phyloP scores from a whole-genome alignment of 2,113 vertebrate species.

The Chlorodrepanis virens region DNA sequence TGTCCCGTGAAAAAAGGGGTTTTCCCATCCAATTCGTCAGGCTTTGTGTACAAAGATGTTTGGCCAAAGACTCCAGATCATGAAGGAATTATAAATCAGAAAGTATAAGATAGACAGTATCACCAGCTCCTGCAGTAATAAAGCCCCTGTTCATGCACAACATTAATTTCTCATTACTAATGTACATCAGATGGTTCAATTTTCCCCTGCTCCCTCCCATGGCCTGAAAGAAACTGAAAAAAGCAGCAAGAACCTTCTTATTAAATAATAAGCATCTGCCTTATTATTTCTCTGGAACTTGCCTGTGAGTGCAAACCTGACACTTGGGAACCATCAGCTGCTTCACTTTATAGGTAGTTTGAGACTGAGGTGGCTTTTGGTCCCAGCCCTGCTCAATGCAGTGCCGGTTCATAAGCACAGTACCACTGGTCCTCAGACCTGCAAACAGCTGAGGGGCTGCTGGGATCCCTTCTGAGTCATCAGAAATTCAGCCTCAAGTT shows the following conservation, averaged over 20 bases:
- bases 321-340: background rate
- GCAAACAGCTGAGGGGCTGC: slow-evolving; percentile 8
- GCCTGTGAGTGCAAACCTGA: background rate
- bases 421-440: background rate
- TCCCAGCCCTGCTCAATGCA: background rate
- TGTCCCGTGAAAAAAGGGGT: background rate
- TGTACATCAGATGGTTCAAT: background rate
- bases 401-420: background rate
- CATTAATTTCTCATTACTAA: background rate
- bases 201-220: background rate
- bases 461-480: background rate
- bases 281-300: background rate
- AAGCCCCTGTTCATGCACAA: background rate
- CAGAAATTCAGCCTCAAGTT: background rate
- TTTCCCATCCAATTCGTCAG: background rate
- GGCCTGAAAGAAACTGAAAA: background rate
- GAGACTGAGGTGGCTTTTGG: background rate
- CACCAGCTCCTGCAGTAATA: background rate
- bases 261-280: background rate
- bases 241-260: background rate
- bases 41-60: background rate
- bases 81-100: background rate
- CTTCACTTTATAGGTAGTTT: background rate
- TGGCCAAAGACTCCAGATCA: background rate
- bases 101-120: background rate